Percentiles rank a stretch among this genome's conserved stretches.
Evolutionary conservation across 1,140 invertebrate genomes (phyloP).

Genomic region (Drosophila orena): DNA sequence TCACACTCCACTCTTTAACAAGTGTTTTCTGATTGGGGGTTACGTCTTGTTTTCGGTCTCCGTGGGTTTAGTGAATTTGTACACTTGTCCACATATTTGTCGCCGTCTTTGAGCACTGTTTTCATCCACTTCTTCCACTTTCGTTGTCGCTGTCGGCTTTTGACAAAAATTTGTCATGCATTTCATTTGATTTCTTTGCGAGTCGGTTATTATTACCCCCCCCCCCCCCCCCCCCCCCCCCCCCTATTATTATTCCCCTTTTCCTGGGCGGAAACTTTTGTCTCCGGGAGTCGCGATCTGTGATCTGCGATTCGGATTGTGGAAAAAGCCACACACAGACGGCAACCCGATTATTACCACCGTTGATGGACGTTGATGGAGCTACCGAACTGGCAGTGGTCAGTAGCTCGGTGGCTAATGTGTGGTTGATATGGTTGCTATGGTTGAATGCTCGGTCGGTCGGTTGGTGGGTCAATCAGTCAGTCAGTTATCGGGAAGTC

Average conservation of each 20-base stretch:
- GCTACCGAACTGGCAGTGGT: conserved; percentile 33
- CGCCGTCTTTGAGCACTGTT: background rate
- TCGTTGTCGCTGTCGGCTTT: conserved; percentile 12
- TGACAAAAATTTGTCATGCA: conserved; percentile 48
- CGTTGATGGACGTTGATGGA: conserved; percentile 1
- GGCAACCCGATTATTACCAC: conserved; percentile 12
- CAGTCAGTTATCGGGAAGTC: background rate
- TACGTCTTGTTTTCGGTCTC: conserved; percentile 1
- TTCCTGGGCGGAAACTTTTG: conserved; percentile 45
- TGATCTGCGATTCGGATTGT: background rate
- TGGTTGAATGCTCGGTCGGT: conserved; percentile 17
- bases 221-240: no score
- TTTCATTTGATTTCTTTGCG: conserved; percentile 55
- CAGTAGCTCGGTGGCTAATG: conserved; percentile 8
- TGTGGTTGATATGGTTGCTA: conserved; percentile 32
- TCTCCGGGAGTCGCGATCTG: background rate
- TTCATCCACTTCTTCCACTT: conserved; percentile 4
- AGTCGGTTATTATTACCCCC: conserved; percentile 8
- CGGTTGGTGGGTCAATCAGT: conserved; percentile 11
- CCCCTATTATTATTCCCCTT: no score
- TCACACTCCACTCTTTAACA: conserved; percentile 8
- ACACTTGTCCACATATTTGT: conserved; percentile 30
- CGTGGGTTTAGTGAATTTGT: conserved; percentile 2
- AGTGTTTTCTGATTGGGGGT: conserved; percentile 23
- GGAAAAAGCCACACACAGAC: conserved; percentile 9